phyloP scores from a whole-genome alignment of 2,797 vertebrate genomes.

The Acipenser oxyrinchus region DNA sequence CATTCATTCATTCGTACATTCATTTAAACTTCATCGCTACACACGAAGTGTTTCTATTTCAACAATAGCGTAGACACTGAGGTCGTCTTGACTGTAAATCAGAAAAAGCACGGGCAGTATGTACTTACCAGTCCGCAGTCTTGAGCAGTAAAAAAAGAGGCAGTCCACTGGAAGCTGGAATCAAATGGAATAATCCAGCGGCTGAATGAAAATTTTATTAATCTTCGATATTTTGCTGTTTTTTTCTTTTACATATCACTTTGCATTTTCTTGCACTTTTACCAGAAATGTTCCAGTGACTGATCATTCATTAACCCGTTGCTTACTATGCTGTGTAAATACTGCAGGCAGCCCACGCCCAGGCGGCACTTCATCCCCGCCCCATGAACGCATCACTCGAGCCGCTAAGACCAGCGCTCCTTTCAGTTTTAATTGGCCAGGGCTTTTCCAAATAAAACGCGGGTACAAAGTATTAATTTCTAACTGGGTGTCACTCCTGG shows the following conservation, averaged over 20 bases:
- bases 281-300: conserved; percentile 27
- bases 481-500: conserved; percentile 3
- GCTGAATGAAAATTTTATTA: not conserved
- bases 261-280: conserved; percentile 5
- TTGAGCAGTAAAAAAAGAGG: conserved; percentile 37
- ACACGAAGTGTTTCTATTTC: no score
- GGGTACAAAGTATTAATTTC: conserved; percentile 8
- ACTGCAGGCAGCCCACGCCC: conserved; percentile 62
- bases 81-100: no score
- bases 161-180: conserved; percentile 31
- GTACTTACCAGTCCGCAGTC: conserved; percentile 52
- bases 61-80: no score
- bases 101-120: no score
- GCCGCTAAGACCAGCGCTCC: not conserved
- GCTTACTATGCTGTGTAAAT: conserved; percentile 26
- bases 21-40: no score
- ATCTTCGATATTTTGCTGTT: not conserved
- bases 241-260: not conserved
- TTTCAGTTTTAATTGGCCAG: not conserved
- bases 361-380: conserved; percentile 50
- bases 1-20: no score
- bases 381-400: conserved; percentile 26
- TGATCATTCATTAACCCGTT: conserved; percentile 33
- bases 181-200: conserved; percentile 7
- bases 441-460: conserved; percentile 11